Percentiles rank a stretch among this genome's conserved stretches.
Evolutionary conservation across 2,797 vertebrate species (phyloP).

Genomic region (Coluber constrictor): DNA sequence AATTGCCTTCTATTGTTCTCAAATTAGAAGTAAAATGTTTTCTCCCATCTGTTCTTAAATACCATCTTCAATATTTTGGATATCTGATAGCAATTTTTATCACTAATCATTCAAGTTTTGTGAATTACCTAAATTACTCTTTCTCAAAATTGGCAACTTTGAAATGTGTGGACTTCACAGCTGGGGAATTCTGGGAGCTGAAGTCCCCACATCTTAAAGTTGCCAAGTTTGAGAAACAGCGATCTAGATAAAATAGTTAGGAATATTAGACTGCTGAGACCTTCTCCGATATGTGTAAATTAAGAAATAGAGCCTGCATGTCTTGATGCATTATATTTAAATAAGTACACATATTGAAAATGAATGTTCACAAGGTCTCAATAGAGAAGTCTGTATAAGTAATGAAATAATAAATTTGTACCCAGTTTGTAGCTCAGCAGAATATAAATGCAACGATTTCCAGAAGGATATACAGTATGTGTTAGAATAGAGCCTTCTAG

Average conservation of each 20-base stretch:
- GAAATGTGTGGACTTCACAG: background rate
- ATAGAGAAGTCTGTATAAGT: background rate
- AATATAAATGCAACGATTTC: background rate
- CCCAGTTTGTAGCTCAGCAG: background rate
- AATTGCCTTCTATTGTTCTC: background rate
- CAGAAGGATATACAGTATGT: background rate
- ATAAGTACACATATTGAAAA: background rate
- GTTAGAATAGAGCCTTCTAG: background rate
- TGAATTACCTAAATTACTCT: background rate
- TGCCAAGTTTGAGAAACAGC: background rate
- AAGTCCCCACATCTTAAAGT: background rate
- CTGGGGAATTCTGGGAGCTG: background rate
- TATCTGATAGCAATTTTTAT: background rate
- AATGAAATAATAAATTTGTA: background rate
- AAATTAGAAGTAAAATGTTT: background rate
- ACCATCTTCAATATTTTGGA: background rate
- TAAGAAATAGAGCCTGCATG: background rate
- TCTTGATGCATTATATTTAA: background rate
- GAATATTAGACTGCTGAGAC: background rate
- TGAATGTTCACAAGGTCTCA: background rate
- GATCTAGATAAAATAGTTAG: background rate
- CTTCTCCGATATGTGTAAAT: background rate
- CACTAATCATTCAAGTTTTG: background rate
- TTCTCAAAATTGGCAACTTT: background rate
- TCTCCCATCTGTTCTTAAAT: background rate